Conservation (phyloP, 1,140 invertebrate genomes). For the Lasioglossum baleicum region DNA sequence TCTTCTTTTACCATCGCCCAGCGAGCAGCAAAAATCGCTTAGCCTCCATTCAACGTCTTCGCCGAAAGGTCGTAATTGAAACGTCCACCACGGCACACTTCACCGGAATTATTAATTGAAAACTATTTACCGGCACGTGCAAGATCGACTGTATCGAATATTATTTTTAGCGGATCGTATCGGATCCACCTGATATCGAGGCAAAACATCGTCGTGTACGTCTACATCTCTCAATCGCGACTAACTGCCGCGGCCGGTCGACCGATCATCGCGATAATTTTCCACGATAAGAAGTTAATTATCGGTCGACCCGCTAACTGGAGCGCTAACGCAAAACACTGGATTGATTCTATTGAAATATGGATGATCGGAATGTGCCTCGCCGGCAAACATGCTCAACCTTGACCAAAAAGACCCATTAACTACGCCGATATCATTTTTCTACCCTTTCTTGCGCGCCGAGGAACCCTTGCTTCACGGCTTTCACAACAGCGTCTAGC, state of each 20-base stretch:
- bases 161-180: not conserved
- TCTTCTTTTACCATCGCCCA: not conserved
- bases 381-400: not conserved
- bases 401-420: not conserved
- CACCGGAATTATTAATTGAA: too few relatives aligned
- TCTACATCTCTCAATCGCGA: not conserved
- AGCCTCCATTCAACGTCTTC: too few relatives aligned
- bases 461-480: not conserved
- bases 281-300: conserved; percentile 44
- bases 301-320: conserved; percentile 23
- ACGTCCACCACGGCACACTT: too few relatives aligned
- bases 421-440: not conserved
- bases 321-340: not conserved
- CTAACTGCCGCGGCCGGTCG: not conserved
- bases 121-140: not conserved
- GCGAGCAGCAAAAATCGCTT: too few relatives aligned
- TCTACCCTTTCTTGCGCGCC: not conserved
- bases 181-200: not conserved
- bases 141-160: not conserved
- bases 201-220: not conserved
- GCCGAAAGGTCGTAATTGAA: too few relatives aligned
- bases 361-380: not conserved
- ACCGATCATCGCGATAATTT: conserved; percentile 33
- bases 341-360: not conserved
- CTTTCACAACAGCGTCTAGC: too few relatives aligned